Evolutionary conservation across 2,888 invertebrate genomes (phyloP).

Genomic region (Drosophila rellima): DNA sequence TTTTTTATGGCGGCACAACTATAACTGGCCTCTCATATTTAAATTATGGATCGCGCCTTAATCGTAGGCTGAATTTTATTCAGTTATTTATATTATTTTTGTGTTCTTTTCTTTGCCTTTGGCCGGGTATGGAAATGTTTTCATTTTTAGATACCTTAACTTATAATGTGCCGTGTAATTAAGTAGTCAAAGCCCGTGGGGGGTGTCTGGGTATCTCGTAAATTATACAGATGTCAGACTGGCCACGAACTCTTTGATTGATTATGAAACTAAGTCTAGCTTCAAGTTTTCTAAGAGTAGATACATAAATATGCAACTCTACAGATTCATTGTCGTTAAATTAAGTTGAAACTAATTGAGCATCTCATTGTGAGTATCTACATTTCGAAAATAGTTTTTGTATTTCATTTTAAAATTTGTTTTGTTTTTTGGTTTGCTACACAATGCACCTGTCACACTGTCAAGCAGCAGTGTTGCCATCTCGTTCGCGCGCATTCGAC

Average conservation of each 20-base stretch:
- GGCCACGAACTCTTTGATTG: conserved; percentile 55
- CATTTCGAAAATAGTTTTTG: conserved; percentile 13
- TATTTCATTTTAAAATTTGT: conserved; percentile 13
- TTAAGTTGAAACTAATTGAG: conserved; percentile 5
- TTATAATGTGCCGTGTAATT: conserved; percentile 65
- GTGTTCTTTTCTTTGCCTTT: conserved; percentile 2
- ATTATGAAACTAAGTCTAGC: conserved; percentile 25
- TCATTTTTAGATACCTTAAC: conserved; percentile 12
- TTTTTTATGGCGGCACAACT: conserved; percentile 73
- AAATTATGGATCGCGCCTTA: conserved; percentile 57
- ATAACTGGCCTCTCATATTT: conserved; percentile 46
- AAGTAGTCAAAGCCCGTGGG: conserved; percentile 69
- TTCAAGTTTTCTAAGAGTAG: background rate
- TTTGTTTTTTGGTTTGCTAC: background rate
- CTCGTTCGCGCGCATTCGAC: conserved; percentile 37
- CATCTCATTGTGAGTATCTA: background rate
- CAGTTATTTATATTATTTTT: background rate
- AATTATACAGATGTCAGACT: conserved; percentile 54
- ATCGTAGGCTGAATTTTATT: conserved; percentile 17
- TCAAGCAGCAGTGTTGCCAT: conserved; percentile 10
- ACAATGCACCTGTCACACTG: conserved; percentile 56
- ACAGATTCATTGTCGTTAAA: background rate
- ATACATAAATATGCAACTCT: background rate
- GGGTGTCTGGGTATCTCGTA: conserved; percentile 36
- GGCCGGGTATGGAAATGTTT: conserved; percentile 48